phyloP scores from a whole-genome alignment of 2,113 vertebrate species.

The Rhynchomys soricoides region DNA sequence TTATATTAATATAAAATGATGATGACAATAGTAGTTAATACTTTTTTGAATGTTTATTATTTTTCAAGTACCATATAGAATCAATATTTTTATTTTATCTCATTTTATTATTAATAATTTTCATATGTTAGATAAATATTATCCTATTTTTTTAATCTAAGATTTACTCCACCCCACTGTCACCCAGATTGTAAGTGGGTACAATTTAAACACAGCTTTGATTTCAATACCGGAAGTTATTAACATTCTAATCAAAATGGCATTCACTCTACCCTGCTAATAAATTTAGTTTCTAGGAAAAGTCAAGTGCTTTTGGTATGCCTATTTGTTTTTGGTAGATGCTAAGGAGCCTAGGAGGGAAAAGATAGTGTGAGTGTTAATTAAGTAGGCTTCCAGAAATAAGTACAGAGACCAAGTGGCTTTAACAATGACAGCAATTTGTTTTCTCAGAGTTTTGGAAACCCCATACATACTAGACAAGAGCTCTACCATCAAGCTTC shows the following conservation, averaged over 20 bases:
- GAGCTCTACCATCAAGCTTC: background rate
- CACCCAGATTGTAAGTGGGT: background rate
- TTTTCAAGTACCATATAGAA: slow-evolving; percentile 2
- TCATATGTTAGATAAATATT: background rate
- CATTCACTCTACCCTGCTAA: background rate
- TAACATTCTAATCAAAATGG: background rate
- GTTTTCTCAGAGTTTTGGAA: background rate
- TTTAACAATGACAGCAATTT: background rate
- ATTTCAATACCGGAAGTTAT: background rate
- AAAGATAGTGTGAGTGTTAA: background rate
- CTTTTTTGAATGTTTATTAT: background rate
- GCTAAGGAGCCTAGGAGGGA: background rate
- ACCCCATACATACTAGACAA: background rate
- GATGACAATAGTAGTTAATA: background rate
- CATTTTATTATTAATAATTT: background rate
- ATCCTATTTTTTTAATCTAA: background rate
- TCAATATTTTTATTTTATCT: background rate
- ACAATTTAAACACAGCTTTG: slow-evolving; percentile 14
- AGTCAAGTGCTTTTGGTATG: background rate
- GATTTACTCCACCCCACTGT: background rate
- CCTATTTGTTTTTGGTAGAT: background rate
- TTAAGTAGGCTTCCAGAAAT: background rate
- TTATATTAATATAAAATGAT: background rate
- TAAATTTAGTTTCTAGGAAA: background rate
- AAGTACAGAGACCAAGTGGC: background rate